Evolutionary conservation across 2,797 vertebrate species (phyloP).

Genomic region (Amblyopsis hoosieri): DNA sequence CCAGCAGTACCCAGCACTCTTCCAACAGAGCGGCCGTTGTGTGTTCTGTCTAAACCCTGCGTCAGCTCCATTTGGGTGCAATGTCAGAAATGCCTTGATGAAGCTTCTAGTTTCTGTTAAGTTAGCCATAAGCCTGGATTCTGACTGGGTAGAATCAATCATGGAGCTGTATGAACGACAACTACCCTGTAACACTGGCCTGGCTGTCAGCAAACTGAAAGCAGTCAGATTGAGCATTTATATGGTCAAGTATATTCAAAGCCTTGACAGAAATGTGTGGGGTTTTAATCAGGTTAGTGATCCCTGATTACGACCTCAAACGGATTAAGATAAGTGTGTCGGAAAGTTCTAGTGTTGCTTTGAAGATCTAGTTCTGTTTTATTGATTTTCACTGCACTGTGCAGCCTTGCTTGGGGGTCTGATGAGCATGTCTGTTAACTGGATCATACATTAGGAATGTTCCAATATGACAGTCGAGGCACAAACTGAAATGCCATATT

Average conservation of each 20-base stretch:
- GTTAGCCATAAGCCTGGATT: constrained; percentile 29
- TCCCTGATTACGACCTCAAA: constrained; percentile 32
- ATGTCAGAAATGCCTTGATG: constrained; percentile 54
- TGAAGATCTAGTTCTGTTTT: constrained; percentile 24
- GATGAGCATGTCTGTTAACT: constrained; percentile 1
- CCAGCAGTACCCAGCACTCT: constrained; percentile 59
- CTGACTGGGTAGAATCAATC: constrained; percentile 26
- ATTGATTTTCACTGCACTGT: neutral
- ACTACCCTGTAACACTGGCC: constrained; percentile 7
- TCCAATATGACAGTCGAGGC: neutral
- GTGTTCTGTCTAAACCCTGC: constrained; percentile 58
- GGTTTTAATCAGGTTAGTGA: constrained; percentile 50
- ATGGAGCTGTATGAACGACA: constrained; percentile 18
- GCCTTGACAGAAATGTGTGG: neutral
- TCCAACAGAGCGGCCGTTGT: constrained; percentile 77
- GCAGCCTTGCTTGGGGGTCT: neutral
- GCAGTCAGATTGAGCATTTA: constrained; percentile 27
- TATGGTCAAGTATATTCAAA: neutral
- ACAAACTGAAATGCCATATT: neutral
- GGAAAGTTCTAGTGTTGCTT: constrained; percentile 47
- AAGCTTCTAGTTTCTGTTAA: constrained; percentile 57
- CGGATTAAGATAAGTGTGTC: constrained; percentile 37
- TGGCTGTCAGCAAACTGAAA: constrained; percentile 1
- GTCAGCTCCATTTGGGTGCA: constrained; percentile 65
- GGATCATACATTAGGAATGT: constrained; percentile 1